Base-by-base conservation (phyloP, 2,797 vertebrate genomes). In the Petrocephalus sullivani region DNA sequence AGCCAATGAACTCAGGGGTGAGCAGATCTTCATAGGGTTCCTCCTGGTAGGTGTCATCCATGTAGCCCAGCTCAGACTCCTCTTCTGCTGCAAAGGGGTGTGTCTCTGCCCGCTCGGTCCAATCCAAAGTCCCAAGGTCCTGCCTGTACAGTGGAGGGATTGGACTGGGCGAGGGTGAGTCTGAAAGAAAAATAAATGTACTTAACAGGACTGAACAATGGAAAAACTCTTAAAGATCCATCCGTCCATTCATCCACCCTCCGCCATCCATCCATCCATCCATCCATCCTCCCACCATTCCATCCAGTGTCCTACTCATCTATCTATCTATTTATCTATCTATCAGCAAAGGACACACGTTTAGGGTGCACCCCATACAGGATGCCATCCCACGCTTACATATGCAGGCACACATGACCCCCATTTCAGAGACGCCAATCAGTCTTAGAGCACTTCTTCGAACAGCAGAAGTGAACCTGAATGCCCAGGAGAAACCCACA, bases 21-120 rank as follows among this genome's bases (percentile, higher is more conserved):
- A 96, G 94, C 82, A 96, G 93, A 90, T 96, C 96, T 90, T 96
- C 96, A 0, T 95, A 96, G 0, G 94, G 93, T 87, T 96, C 96
- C 87, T 96, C 96, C 10, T 96, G 95, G 90, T 96, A 96, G 0
- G 95, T 94, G 86, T 96, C 96, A n/a, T 96, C 96, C 96, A 96
- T 96, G 92, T 95, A 96, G 85, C 96, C 95, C 89, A 97, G 88
- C 88, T 96, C 96, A 0, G 94, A 94, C 90, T 97, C 96, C 87
- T 96, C 96, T 89, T 96, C 96, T 0, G 94, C 92, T 4, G 95
- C 94, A 88, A 92, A 96, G 3, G 95, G 95, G 89, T 96, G 96
- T 19, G 96, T 95, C 92, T 96, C 96, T 14, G 95, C 93, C 82
- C 94, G 94, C 90, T 97, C 96, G 0, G 95, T 94, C 96, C 96